Evolutionary conservation across 2,888 invertebrate genomes (phyloP), one percentile per base, ranked within the genome.

Genomic region (Apamea monoglypha): DNA sequence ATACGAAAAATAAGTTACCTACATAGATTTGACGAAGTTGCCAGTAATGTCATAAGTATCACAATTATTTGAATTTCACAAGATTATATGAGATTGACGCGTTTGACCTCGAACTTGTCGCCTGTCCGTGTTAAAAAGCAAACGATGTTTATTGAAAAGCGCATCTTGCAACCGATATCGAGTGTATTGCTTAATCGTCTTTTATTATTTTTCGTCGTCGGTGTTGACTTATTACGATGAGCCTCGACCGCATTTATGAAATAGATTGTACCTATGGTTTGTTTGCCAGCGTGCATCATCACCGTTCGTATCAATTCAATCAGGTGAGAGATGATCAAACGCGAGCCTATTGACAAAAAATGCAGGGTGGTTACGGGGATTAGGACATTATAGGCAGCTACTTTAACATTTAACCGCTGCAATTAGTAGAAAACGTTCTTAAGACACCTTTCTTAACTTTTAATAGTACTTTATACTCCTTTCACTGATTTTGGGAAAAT

Each of bases 101-200:
- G 85, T 90, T 83, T 92, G 91, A 90, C 94, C 94, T 92, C 93
- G 94, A 94, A 94, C 94, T 94, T 94, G 94, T 94, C 93, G 91
- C 83, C 86, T 84, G 88, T 87, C 90, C 91, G 91, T 84, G 83
- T 89, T 91, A 91, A 92, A 91, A 89, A 91, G 89, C 88, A 93
- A 95, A 94, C 91, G 93, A 95, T 91, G 91, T 92, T 92, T 90
- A 94, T 95, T 95, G 92, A 94, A 91, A 91, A 87, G 81, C 88
- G 87, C 87, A 80, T 89, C 87, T 91, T 91, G 91, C 91, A 91
- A 92, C 87, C 87, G 78, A 87, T 86, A 85, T 88, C 81, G 84
- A 89, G 83, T 88, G 74, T 81, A 79, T 90, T 89, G 89, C 87
- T 82, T 83, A 90, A 87, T 76, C 78, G 68, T 79, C 81, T 82